A percentile compares a stretch with the other conserved stretches of the same genome.
Conservation (phyloP, 1,140 invertebrate genomes). For the Cheumatopsyche charites region DNA sequence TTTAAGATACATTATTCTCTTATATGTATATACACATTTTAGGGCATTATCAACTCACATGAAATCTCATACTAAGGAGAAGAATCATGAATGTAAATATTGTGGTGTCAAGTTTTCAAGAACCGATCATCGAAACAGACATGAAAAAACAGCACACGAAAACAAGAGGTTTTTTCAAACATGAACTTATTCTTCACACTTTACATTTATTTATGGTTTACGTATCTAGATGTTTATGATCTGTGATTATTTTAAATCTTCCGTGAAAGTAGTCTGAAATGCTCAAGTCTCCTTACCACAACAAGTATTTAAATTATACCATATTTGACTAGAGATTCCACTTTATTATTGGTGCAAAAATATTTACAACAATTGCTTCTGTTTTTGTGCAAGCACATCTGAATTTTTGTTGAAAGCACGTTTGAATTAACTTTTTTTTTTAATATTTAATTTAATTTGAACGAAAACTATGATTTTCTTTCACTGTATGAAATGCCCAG, state of each 20-base stretch:
- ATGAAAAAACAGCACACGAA: constrained; percentile 55
- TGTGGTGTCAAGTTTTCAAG: constrained; percentile 56
- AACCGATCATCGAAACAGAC: constrained; percentile 56
- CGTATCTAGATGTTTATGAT: background rate
- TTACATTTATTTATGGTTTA: background rate
- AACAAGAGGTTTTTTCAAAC: constrained; percentile 20
- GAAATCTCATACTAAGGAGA: constrained; percentile 56
- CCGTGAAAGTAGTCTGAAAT: background rate
- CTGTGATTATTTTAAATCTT: background rate
- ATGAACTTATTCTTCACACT: background rate
- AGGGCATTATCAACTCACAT: constrained; percentile 55
- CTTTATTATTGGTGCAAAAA: constrained; percentile 34
- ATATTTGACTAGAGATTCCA: too few species aligned
- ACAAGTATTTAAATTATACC: too few species aligned
- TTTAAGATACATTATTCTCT: background rate
- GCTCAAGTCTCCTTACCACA: too few species aligned
- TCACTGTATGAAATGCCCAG: constrained; percentile 50
- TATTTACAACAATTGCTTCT: constrained; percentile 48
- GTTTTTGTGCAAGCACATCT: constrained; percentile 50
- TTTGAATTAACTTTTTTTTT: constrained; percentile 44
- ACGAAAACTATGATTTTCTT: constrained; percentile 51
- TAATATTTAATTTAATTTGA: constrained; percentile 49
- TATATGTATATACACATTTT: constrained; percentile 28
- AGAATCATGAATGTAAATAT: constrained; percentile 55
- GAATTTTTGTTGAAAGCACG: constrained; percentile 48